Conservation (phyloP, 2,797 vertebrate species). For the Malurus splendens region DNA sequence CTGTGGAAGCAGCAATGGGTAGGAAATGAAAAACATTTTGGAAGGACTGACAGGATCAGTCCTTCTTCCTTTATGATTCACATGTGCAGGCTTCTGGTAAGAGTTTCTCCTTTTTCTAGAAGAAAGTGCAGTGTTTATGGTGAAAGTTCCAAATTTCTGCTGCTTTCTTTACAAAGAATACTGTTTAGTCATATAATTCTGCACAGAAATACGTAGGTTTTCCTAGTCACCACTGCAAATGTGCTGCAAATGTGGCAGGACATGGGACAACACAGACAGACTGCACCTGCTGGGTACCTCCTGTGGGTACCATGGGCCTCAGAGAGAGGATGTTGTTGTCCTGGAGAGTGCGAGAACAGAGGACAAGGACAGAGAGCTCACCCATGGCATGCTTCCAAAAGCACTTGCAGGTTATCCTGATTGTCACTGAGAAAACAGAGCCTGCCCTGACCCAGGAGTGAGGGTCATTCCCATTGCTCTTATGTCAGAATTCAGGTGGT, state of each 20-base stretch:
- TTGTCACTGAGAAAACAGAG: not conserved
- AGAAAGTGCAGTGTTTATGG: not conserved
- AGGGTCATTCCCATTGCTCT: not conserved
- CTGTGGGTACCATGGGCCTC: too few relatives aligned
- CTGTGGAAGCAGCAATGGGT: not conserved
- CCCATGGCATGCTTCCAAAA: fast-evolving
- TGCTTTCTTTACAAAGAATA: not conserved
- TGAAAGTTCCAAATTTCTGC: not conserved
- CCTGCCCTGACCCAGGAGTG: not conserved
- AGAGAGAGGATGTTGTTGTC: not conserved
- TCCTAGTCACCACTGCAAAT: not conserved
- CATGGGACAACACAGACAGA: fast-evolving
- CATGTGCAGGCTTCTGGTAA: not conserved
- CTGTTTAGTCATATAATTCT: not conserved
- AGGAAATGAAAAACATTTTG: not conserved
- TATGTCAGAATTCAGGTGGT: not conserved
- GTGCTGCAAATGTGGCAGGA: not conserved
- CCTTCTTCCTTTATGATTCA: not conserved
- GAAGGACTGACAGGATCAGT: not conserved
- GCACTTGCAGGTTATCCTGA: not conserved
- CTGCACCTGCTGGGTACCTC: fast-evolving
- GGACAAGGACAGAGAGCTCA: not conserved
- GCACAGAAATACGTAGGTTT: fast-evolving
- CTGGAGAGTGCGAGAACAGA: not conserved
- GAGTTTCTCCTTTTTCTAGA: not conserved